Evolutionary conservation across 1,140 invertebrate genomes (phyloP).

Genomic region (Globodera ellingtonae): DNA sequence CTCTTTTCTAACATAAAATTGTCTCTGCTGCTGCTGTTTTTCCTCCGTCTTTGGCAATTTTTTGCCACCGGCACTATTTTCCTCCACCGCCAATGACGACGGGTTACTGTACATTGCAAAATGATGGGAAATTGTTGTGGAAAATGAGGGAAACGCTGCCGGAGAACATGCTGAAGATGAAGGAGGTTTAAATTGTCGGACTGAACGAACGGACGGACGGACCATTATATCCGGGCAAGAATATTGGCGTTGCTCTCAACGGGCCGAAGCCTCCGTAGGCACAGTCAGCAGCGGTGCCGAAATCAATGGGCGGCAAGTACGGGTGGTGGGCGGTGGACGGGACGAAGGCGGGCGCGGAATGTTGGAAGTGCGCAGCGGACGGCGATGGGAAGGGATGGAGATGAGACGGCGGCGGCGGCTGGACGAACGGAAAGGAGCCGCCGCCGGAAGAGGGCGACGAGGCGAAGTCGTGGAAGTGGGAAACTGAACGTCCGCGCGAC

Average conservation of each 20-base stretch:
- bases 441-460: background rate
- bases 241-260: background rate
- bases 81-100: background rate
- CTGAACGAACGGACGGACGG: too few relatives aligned
- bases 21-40: background rate
- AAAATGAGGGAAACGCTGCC: background rate
- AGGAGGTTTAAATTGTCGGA: background rate
- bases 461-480: background rate
- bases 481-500: background rate
- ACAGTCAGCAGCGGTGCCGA: background rate
- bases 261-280: background rate
- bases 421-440: background rate
- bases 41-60: background rate
- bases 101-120: conserved; percentile 6
- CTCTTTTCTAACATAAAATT: background rate
- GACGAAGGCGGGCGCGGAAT: background rate
- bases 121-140: conserved; percentile 9
- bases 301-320: conserved; percentile 15
- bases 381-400: background rate
- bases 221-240: conserved; percentile 10
- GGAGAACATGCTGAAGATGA: background rate
- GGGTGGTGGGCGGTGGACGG: background rate
- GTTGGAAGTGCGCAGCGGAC: background rate
- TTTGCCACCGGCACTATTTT: background rate
- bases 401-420: background rate